Conservation (phyloP, 2,113 vertebrate species). For the Macrotus californicus region DNA sequence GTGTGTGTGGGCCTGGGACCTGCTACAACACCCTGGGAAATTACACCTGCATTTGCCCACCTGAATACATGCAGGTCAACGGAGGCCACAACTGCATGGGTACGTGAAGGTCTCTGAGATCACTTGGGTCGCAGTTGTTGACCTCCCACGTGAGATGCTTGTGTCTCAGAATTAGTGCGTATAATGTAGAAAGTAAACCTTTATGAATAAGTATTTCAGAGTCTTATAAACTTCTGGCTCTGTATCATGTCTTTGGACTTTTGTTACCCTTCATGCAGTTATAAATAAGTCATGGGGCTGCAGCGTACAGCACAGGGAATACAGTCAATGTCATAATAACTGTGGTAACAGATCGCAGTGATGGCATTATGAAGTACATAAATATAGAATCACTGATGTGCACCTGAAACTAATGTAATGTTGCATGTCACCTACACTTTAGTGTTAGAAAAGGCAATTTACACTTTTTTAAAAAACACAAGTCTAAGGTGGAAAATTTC, state of each 20-base stretch:
- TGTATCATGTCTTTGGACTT: background rate
- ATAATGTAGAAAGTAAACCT: background rate
- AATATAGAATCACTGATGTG: background rate
- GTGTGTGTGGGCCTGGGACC: conserved; percentile 86
- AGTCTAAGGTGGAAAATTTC: background rate
- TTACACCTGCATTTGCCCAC: conserved; percentile 88
- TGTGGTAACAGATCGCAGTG: background rate
- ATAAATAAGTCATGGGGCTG: background rate
- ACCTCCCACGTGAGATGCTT: fast-evolving
- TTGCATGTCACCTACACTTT: background rate
- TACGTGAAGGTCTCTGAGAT: conserved; percentile 63
- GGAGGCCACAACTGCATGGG: conserved; percentile 89
- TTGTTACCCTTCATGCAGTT: background rate
- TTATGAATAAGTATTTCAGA: background rate
- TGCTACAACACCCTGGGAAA: conserved; percentile 91
- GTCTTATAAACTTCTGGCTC: background rate
- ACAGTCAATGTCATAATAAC: background rate
- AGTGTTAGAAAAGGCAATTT: no score
- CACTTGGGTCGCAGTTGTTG: background rate
- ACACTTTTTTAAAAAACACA: background rate
- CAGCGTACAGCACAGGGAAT: background rate
- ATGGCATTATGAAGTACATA: background rate
- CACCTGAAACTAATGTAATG: background rate
- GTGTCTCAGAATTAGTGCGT: background rate
- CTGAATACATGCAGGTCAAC: conserved; percentile 88